A percentile compares a stretch with the other conserved stretches of the same genome.
Conservation (phyloP, 2,888 invertebrate genomes). For the Serrognathus titanus region DNA sequence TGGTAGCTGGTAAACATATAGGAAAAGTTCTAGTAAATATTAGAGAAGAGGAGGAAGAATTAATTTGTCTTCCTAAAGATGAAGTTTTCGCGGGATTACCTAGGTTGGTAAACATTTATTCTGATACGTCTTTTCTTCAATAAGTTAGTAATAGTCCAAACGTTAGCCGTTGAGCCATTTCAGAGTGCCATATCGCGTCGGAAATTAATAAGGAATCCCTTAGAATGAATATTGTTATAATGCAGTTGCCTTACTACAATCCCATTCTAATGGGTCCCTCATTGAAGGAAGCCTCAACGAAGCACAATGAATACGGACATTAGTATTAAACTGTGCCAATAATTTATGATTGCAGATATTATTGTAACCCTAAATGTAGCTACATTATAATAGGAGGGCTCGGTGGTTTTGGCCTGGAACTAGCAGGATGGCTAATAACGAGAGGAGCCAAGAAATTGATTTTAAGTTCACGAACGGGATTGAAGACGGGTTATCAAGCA, state of each 20-base stretch:
- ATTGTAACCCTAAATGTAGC: slow-evolving; percentile 2
- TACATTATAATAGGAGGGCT: slow-evolving; percentile 70
- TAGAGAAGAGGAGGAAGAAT: slow-evolving; percentile 34
- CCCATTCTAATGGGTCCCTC: too few species aligned
- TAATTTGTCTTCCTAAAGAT: not conserved
- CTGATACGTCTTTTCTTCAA: too few species aligned
- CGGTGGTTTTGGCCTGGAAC: slow-evolving; percentile 89
- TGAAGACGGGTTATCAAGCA: slow-evolving; percentile 79
- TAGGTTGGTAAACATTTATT: slow-evolving; percentile 18
- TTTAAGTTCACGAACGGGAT: slow-evolving; percentile 76
- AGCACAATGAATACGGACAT: slow-evolving; percentile 75
- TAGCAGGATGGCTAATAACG: slow-evolving; percentile 80
- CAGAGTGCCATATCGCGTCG: too few species aligned
- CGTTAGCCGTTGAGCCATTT: too few species aligned
- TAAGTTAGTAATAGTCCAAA: too few species aligned
- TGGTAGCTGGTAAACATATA: slow-evolving; percentile 72
- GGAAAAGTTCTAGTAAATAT: slow-evolving; percentile 62
- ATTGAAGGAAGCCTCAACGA: too few species aligned
- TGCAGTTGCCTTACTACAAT: too few species aligned
- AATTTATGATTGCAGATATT: slow-evolving; percentile 24
- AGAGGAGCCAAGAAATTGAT: slow-evolving; percentile 73
- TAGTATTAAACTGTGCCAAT: too few species aligned
- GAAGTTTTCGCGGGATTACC: slow-evolving; percentile 19
- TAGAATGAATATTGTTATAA: too few species aligned
- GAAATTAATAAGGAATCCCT: too few species aligned